These are phyloP conservation scores for Marronus borbonicus DNA, from an alignment of 2,888 invertebrate genomes.

Conservation along the genomic window DNA sequence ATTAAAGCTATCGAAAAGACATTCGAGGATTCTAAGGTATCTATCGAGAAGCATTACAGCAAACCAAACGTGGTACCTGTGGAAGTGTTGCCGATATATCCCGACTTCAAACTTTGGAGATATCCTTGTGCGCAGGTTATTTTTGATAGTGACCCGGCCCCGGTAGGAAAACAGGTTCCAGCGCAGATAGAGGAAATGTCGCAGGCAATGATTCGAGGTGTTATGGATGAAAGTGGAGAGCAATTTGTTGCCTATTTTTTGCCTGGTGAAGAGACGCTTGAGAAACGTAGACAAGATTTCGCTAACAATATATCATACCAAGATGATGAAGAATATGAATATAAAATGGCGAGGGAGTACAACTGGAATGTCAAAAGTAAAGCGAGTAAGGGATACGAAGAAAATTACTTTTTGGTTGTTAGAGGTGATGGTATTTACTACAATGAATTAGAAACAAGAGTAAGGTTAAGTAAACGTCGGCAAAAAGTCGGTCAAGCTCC, in stretches of 20 bases:
- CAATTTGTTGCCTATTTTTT: slow-evolving; percentile 99
- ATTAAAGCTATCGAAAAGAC: slow-evolving; percentile 98
- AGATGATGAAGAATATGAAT: slow-evolving; percentile 95
- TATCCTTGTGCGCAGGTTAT: slow-evolving; percentile 98
- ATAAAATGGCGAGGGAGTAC: slow-evolving; percentile 97
- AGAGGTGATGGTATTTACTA: slow-evolving; percentile 93
- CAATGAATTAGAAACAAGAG: slow-evolving; percentile 95
- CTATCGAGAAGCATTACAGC: slow-evolving; percentile 94
- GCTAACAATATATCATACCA: slow-evolving; percentile 84
- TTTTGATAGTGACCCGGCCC: slow-evolving; percentile 98
- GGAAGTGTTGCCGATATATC: slow-evolving; percentile 90
- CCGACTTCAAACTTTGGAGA: slow-evolving; percentile 98
- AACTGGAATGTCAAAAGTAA: slow-evolving; percentile 99
- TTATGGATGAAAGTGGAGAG: slow-evolving; percentile 99
- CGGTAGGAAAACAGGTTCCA: slow-evolving; percentile 87
- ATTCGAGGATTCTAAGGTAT: slow-evolving; percentile 90
- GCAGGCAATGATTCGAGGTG: slow-evolving; percentile 99
- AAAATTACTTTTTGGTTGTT: slow-evolving; percentile 96
- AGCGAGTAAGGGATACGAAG: slow-evolving; percentile 76
- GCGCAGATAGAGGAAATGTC: slow-evolving; percentile 98
- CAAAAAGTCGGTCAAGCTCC: slow-evolving; percentile 79
- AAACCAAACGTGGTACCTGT: slow-evolving; percentile 95
- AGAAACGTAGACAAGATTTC: slow-evolving; percentile 89
- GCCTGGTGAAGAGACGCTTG: slow-evolving; percentile 93
- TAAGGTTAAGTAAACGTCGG: slow-evolving; percentile 92